phyloP scores from a whole-genome alignment of 2,888 invertebrate genomes.

The Eutolmus rufibarbis region DNA sequence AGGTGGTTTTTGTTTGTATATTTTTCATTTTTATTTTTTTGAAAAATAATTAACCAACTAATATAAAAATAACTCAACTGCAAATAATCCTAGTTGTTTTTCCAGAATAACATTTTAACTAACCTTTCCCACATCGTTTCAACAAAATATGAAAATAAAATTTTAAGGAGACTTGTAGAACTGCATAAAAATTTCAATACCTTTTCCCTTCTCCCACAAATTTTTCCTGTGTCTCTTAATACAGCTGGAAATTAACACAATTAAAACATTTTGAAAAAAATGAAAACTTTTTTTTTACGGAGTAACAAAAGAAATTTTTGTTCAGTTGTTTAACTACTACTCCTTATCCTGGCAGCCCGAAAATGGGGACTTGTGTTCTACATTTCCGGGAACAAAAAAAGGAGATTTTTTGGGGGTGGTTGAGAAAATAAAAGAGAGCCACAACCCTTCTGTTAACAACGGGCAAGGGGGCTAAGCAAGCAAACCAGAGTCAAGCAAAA shows the following conservation, averaged over 20 bases:
- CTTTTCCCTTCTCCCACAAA: not conserved
- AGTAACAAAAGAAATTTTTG: not conserved
- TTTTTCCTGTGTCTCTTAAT: not conserved
- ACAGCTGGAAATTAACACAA: not conserved
- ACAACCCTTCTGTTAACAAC: not conserved
- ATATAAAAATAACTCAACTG: not conserved
- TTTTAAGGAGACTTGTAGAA: not conserved
- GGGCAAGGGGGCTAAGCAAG: not conserved
- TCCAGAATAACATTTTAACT: not conserved
- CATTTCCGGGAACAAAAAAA: not conserved
- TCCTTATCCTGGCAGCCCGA: not conserved
- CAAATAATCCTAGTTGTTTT: not conserved
- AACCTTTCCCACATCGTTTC: not conserved
- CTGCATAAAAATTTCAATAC: not conserved
- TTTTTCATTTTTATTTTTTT: not conserved
- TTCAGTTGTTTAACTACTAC: not conserved
- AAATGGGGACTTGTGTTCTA: not conserved
- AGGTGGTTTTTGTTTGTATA: not conserved
- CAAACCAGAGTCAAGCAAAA: not conserved
- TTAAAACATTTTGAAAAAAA: not conserved
- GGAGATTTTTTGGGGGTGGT: not conserved
- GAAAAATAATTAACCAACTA: not conserved
- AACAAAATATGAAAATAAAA: not conserved
- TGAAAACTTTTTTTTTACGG: not conserved
- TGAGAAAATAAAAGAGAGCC: not conserved